These are phyloP conservation scores for Agrotis ipsilon DNA, from an alignment of 2,888 invertebrate genomes.

Conservation along the genomic window DNA sequence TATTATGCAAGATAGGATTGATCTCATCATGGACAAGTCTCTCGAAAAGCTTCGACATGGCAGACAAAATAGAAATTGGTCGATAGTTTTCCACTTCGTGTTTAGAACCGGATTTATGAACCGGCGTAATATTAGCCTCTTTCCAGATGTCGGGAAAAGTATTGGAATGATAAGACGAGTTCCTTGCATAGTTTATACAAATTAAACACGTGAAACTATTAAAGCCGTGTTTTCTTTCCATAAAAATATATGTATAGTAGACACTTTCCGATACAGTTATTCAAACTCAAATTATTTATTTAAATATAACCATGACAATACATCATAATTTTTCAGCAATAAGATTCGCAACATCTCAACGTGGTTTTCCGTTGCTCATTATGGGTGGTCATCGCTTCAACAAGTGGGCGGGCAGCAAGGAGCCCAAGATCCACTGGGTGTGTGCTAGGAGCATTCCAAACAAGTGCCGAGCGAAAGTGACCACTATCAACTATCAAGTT, in stretches of 20 bases:
- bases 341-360: slow-evolving; percentile 37
- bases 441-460: slow-evolving; percentile 48
- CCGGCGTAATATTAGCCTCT: no score
- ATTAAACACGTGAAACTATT: no score
- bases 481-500: slow-evolving; percentile 35
- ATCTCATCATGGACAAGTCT: no score
- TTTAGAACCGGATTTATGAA: no score
- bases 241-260: neutral
- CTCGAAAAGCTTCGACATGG: no score
- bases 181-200: no score
- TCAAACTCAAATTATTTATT: neutral
- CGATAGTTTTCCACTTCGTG: no score
- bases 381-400: slow-evolving; percentile 70
- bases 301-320: neutral
- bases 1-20: no score
- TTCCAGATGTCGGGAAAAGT: no score
- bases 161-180: no score
- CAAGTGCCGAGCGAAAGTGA: slow-evolving; percentile 48
- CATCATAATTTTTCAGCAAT: slow-evolving; percentile 24
- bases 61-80: no score
- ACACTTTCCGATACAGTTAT: no score
- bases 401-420: slow-evolving; percentile 60
- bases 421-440: slow-evolving; percentile 62
- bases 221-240: neutral
- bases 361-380: slow-evolving; percentile 55